Evolutionary conservation across 2,797 vertebrate genomes (phyloP), one percentile per base, ranked within the genome.

Genomic region (Allobates femoralis): DNA sequence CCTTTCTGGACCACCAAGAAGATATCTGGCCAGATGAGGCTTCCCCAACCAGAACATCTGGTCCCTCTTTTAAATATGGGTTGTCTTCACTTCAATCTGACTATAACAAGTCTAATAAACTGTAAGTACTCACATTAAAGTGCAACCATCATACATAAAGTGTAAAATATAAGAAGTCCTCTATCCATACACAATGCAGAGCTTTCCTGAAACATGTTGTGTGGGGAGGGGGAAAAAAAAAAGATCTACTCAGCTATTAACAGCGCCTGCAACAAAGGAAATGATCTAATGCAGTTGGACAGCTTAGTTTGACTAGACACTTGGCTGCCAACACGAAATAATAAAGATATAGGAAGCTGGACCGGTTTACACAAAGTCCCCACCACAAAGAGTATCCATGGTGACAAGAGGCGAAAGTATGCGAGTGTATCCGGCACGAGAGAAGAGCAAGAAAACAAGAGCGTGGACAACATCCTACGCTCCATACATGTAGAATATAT

Each of bases 181-280:
- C 89, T 82, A 83, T 87, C 75, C 55, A 73, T 66, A 80, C 64
- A 30, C 62, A 78, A 83, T 66, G 85, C 55, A 3, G 41, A 77
- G 88, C 85, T 84, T 85, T 87, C 85, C 85, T 85, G 78, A 89
- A 89, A 87, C 81, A 88, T 79, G 84, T 76, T 74, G 73, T 84
- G 85, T 83, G 50, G 85, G 89, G 62, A 89, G 84, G 41, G 34
- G 32, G 1, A 21, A 69, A n/a, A 46, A 74, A 90, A 90, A 90
- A 79, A 53, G 64, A 87, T 53, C 87, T 71, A 84, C 87, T 90
- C 88, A 85, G 89, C 89, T 89, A 89, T 89, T 88, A 90, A 81
- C 76, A 73, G 84, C 89, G 80, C 86, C 81, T 16, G 73, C 62
- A 90, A 89, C 83, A 88, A 90, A 90, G 89, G 90, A 91, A 91